These are phyloP conservation scores for Camponotus floridanus DNA, from an alignment of 1,140 invertebrate species.

Conservation along the genomic window DNA sequence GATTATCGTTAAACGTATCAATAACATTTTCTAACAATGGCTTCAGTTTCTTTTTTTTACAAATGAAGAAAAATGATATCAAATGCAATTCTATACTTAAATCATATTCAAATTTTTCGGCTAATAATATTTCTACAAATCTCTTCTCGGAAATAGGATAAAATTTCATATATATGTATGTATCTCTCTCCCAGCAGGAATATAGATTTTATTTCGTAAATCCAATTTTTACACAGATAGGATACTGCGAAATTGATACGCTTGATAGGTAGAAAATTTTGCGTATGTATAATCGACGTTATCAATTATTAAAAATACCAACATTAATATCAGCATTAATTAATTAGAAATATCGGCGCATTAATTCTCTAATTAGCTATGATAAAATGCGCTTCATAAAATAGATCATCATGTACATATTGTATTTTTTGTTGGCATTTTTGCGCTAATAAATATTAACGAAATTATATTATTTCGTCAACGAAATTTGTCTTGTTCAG, in stretches of 20 bases:
- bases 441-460: background rate
- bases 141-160: background rate
- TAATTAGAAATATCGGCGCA: too few relatives aligned
- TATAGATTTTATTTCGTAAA: background rate
- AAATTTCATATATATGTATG: constrained; percentile 5
- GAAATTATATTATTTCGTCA: constrained; percentile 2
- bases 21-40: background rate
- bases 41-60: background rate
- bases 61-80: background rate
- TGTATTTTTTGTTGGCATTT: background rate
- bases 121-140: background rate
- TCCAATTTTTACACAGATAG: background rate
- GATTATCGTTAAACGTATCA: constrained; percentile 3
- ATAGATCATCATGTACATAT: background rate
- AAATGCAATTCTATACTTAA: background rate
- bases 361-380: background rate
- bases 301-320: background rate
- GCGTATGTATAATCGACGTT: background rate
- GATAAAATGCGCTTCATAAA: background rate
- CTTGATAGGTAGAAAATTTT: constrained; percentile 5
- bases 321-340: background rate
- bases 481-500: constrained; percentile 22
- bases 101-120: background rate
- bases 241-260: background rate
- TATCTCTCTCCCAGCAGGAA: background rate